A percentile compares a stretch with the other conserved stretches of the same genome.
Conservation (phyloP, 2,888 invertebrate genomes). For the Nomada fucata region DNA sequence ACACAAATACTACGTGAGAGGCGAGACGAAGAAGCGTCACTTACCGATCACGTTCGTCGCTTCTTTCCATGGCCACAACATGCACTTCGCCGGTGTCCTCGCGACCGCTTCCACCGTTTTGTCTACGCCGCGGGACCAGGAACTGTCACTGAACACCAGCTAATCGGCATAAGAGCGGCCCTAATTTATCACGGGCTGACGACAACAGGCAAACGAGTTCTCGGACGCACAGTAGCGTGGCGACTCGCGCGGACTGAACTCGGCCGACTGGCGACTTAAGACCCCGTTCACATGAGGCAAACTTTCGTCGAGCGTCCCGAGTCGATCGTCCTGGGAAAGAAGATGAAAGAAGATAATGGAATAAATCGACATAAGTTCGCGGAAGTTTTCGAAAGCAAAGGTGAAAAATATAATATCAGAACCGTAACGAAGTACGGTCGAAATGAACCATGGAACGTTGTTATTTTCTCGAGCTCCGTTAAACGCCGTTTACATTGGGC, state of each 20-base stretch:
- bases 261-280: background rate
- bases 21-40: constrained; percentile 18
- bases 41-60: constrained; percentile 29
- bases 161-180: constrained; percentile 3
- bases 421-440: too few relatives aligned
- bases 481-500: too few relatives aligned
- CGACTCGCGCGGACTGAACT: constrained; percentile 36
- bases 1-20: background rate
- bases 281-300: background rate
- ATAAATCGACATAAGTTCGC: too few relatives aligned
- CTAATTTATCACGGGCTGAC: background rate
- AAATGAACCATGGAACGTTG: too few relatives aligned
- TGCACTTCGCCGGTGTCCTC: constrained; percentile 17
- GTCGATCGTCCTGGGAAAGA: too few relatives aligned
- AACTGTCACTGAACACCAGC: constrained; percentile 18
- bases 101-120: background rate
- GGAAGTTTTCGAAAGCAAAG: too few relatives aligned
- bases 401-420: too few relatives aligned
- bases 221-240: background rate
- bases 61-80: constrained; percentile 39
- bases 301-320: too few relatives aligned
- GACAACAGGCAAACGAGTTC: too few relatives aligned
- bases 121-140: background rate
- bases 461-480: too few relatives aligned
- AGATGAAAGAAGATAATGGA: too few relatives aligned